Evolutionary conservation across 37 sponge, comb jelly and placozoan genomes (phyloP), one percentile per base, ranked within the genome.

Genomic region (Halichondria panicea): DNA sequence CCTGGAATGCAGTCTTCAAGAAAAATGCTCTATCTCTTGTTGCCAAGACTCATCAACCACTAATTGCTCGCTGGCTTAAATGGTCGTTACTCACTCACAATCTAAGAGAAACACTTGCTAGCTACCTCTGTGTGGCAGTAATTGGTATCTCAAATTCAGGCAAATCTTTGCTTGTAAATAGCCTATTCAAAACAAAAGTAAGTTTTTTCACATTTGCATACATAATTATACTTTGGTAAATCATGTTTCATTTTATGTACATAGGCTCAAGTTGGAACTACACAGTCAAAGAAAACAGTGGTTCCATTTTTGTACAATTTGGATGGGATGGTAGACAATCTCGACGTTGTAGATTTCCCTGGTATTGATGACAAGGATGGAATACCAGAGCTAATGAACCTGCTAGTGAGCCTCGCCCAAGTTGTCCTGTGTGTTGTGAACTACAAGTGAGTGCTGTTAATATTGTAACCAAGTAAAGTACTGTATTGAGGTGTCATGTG

Each of bases 311-410:
- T 84, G 40, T 84, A 84, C 73, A 84, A 46, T 42, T 50, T 84
- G 21, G 78, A 71, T 31, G 66, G 40, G 6, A 35, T 8, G 4
- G 66, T 84, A 24, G 73, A 77, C n/a, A 69, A 59, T 9, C 32
- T 84, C 8, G 85, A 84, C 71, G 79, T 84, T 1, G 71, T 84
- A 42, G 85, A 84, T 57, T 84, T 84, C 46, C 85, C 85, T 48
- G 85, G 85, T 33, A 79, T 84, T 56, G 85, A 84, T 46, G 85
- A 84, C 46, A 31, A 57, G 4, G 72, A 77, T 71, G 57, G 21
- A 15, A 71, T 84, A 28, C 85, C 70, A 38, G 66, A 61, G 18
- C 72, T 76, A 24, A 60, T 71, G 4, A 19, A 61, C 34, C n/a
- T 77, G 6, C 56, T 84, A 1, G 53, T 84, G 36, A 19, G 28